Conservation (phyloP, 2,113 vertebrate genomes). For the Morone saxatilis region DNA sequence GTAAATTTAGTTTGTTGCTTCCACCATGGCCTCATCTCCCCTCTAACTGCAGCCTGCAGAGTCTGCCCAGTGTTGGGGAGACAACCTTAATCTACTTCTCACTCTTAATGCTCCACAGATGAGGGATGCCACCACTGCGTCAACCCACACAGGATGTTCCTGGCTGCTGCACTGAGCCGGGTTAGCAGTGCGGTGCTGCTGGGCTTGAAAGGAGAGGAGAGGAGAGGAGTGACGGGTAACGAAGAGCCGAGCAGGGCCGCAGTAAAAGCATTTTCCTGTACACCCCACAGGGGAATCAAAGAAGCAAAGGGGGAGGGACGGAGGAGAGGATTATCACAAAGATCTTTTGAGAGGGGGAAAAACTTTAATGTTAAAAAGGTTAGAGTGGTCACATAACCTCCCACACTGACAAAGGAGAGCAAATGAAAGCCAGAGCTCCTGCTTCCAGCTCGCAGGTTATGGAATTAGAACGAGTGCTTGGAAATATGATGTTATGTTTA, state of each 20-base stretch:
- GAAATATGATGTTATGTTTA: slow-evolving; percentile 58
- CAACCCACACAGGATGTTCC: slow-evolving; percentile 58
- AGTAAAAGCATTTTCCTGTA: slow-evolving; percentile 65
- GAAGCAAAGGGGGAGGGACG: slow-evolving; percentile 20
- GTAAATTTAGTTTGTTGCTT: slow-evolving; percentile 19
- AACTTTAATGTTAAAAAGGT: slow-evolving; percentile 70
- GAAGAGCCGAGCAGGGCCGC: slow-evolving; percentile 5
- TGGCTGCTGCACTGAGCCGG: slow-evolving; percentile 11
- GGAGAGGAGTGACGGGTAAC: slow-evolving; percentile 21
- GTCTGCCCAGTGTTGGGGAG: slow-evolving; percentile 75
- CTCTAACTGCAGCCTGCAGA: slow-evolving; percentile 41
- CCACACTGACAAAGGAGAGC: slow-evolving; percentile 42
- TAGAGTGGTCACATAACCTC: slow-evolving; percentile 59
- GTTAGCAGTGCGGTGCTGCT: slow-evolving; percentile 14
- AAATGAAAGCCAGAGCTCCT: slow-evolving; percentile 74
- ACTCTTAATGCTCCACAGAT: slow-evolving; percentile 77
- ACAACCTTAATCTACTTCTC: slow-evolving; percentile 76
- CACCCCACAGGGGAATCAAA: slow-evolving; percentile 60
- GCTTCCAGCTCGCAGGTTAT: slow-evolving; percentile 51
- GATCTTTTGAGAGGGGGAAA: slow-evolving; percentile 60
- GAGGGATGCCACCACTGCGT: slow-evolving; percentile 52
- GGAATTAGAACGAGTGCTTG: slow-evolving; percentile 43
- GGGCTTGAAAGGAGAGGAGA: slow-evolving; percentile 28
- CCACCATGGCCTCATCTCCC: neutral
- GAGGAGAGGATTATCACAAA: slow-evolving; percentile 62